Percentiles rank a stretch among this genome's conserved stretches.
Evolutionary conservation across 2,113 vertebrate genomes (phyloP).

Genomic region (Rafetus swinhoei): DNA sequence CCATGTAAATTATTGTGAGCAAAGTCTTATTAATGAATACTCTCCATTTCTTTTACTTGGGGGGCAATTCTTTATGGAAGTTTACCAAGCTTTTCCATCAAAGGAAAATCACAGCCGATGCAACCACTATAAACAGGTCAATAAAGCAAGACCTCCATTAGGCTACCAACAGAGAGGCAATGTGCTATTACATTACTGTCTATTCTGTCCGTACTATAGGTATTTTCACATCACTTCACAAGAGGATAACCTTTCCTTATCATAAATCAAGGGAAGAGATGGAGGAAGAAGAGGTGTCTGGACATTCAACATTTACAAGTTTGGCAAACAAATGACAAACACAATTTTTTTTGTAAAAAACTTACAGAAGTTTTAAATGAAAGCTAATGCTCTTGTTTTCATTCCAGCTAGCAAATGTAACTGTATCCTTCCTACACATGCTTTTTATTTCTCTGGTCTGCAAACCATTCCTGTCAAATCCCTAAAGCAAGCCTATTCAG

Average conservation of each 20-base stretch:
- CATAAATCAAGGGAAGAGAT: not conserved
- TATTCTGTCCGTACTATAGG: not conserved
- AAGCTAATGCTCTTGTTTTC: slow-evolving; percentile 60
- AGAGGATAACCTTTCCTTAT: not conserved
- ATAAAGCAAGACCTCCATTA: not conserved
- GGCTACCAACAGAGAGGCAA: not conserved
- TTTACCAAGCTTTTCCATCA: not conserved
- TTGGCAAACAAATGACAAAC: not conserved
- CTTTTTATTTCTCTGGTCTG: slow-evolving; percentile 77
- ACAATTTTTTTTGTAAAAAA: not conserved
- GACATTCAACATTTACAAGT: not conserved
- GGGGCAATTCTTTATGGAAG: not conserved
- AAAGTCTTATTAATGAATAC: not conserved
- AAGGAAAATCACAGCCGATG: slow-evolving; percentile 3
- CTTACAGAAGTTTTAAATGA: slow-evolving; percentile 37
- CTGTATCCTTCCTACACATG: slow-evolving; percentile 68
- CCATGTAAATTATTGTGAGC: not conserved
- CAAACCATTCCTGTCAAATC: slow-evolving; percentile 71
- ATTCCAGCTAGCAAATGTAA: slow-evolving; percentile 68
- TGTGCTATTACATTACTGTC: not conserved
- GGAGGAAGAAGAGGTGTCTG: not conserved
- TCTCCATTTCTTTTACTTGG: not conserved
- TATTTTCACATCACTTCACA: not conserved
- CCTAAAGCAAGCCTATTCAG: slow-evolving; percentile 62
- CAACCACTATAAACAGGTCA: not conserved